Percentiles rank a stretch among this genome's conserved stretches.
phyloP scores from a whole-genome alignment of 2,797 vertebrate genomes.

The Apodemus agrarius region DNA sequence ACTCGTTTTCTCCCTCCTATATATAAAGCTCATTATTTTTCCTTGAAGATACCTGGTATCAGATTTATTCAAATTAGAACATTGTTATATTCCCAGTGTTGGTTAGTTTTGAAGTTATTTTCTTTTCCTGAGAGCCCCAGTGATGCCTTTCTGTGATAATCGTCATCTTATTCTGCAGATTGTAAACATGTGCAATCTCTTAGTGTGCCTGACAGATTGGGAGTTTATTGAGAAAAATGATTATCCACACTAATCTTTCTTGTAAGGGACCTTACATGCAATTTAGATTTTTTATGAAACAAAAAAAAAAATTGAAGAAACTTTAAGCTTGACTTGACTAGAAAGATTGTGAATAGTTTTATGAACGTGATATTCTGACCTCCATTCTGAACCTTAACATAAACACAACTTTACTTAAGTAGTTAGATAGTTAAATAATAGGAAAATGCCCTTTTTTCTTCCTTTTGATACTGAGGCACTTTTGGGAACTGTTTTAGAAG shows the following conservation, averaged over 20 bases:
- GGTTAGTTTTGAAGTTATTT: conserved; percentile 44
- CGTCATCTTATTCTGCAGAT: conserved; percentile 31
- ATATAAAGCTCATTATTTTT: not conserved
- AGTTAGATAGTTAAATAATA: conserved; percentile 33
- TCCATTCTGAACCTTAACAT: conserved; percentile 49
- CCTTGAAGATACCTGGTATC: not conserved
- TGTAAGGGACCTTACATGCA: not conserved
- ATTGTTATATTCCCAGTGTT: not conserved
- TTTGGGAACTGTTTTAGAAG: conserved; percentile 48
- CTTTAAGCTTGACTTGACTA: conserved; percentile 13
- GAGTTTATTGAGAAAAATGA: conserved; percentile 45
- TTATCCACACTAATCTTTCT: conserved; percentile 37
- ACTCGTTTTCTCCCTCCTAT: not conserved
- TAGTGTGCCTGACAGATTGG: conserved; percentile 4
- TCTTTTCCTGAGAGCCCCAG: conserved; percentile 1
- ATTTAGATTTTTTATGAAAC: not conserved
- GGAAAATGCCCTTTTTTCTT: conserved; percentile 57
- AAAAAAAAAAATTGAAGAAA: conserved; percentile 52
- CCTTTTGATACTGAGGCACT: conserved; percentile 38
- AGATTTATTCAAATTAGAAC: conserved; percentile 39
- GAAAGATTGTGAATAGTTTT: conserved; percentile 18
- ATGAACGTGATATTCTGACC: conserved; percentile 42
- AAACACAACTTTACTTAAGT: conserved; percentile 54
- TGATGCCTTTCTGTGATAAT: not conserved
- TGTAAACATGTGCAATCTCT: conserved; percentile 20